phyloP scores from a whole-genome alignment of 2,797 vertebrate species.

The Acipenser transmontanus region DNA sequence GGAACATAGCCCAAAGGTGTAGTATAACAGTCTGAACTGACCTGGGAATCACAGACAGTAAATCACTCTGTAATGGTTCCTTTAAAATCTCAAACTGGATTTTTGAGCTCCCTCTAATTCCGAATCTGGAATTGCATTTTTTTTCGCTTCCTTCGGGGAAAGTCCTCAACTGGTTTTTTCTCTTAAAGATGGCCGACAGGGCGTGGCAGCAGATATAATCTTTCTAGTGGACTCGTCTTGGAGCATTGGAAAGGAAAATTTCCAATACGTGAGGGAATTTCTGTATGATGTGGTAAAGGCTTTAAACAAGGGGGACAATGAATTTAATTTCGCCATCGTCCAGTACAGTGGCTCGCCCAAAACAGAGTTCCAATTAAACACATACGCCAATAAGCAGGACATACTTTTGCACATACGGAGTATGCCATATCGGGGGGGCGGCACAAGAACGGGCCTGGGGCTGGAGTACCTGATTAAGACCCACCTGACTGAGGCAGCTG shows the following conservation, averaged over 20 bases:
- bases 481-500: constrained; percentile 67
- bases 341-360: constrained; percentile 66
- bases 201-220: constrained; percentile 77
- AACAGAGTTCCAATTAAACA: constrained; percentile 77
- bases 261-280: constrained; percentile 78
- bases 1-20: no score
- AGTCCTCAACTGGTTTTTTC: constrained; percentile 65
- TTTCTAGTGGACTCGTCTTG: constrained; percentile 89
- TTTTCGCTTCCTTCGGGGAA: constrained; percentile 25
- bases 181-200: constrained; percentile 73
- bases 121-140: constrained; percentile 35
- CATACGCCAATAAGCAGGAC: constrained; percentile 56
- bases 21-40: no score
- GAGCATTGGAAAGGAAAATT: constrained; percentile 75
- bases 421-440: constrained; percentile 65
- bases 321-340: constrained; percentile 72
- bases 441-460: constrained; percentile 68
- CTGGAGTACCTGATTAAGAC: constrained; percentile 69
- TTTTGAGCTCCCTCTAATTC: constrained; percentile 17
- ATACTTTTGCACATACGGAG: constrained; percentile 70
- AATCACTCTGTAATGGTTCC: not conserved
- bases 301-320: constrained; percentile 62
- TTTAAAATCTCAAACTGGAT: not conserved
- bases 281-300: constrained; percentile 70
- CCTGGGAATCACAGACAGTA: no score